Evolutionary conservation across 2,113 vertebrate species (phyloP).

Genomic region (Jacana jacana): DNA sequence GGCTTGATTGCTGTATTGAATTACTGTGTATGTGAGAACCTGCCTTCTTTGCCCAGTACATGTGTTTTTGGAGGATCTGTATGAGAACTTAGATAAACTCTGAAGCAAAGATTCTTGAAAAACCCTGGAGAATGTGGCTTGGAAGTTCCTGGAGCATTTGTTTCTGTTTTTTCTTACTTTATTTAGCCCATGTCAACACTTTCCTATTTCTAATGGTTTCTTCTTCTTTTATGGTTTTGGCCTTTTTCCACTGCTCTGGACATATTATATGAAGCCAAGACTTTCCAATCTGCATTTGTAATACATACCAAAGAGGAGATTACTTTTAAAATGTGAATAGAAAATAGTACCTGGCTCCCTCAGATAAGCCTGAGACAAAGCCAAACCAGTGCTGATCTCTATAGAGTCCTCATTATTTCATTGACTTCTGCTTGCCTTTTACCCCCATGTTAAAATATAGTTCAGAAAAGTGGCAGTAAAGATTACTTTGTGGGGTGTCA

Average conservation of each 20-base stretch:
- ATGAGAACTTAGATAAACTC: neutral
- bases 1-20: neutral
- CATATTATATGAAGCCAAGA: neutral
- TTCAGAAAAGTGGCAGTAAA: neutral
- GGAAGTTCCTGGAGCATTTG: neutral
- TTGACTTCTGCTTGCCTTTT: neutral
- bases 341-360: neutral
- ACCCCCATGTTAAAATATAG: neutral
- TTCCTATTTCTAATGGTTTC: neutral
- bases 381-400: neutral
- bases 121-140: neutral
- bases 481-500: neutral
- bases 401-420: neutral
- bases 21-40: neutral
- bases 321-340: neutral
- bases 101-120: neutral
- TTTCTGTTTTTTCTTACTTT: neutral
- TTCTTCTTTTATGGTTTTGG: neutral
- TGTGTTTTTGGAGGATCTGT: neutral
- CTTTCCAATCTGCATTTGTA: neutral
- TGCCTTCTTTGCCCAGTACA: neutral
- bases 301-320: neutral
- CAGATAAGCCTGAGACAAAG: conserved; percentile 27
- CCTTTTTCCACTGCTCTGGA: neutral
- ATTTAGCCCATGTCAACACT: neutral